Evolutionary conservation across 2,113 vertebrate genomes (phyloP).

Genomic region (Gobius niger): DNA sequence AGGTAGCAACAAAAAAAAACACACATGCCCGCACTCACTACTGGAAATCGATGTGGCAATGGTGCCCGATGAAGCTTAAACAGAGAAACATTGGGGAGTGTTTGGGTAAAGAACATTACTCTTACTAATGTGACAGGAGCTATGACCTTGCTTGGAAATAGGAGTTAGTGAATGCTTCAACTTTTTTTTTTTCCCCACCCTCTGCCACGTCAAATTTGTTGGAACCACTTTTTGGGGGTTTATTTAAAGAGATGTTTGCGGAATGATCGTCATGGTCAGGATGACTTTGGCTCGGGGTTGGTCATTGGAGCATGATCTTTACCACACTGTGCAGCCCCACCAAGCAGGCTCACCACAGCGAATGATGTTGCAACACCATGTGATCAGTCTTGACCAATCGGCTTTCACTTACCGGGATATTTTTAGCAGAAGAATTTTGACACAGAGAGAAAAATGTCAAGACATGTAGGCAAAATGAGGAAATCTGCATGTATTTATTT

Average conservation of each 20-base stretch:
- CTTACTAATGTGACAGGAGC: not conserved
- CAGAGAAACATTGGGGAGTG: not conserved
- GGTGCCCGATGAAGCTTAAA: not conserved
- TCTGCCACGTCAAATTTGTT: not conserved
- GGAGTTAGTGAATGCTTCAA: constrained; percentile 15
- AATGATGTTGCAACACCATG: not conserved
- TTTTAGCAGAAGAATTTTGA: not conserved
- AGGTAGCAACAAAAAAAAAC: constrained; percentile 9
- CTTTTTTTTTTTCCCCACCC: constrained; percentile 4
- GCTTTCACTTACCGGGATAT: not conserved
- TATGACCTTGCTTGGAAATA: constrained; percentile 18
- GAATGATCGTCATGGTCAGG: not conserved
- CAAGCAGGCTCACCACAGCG: not conserved
- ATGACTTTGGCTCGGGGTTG: not conserved
- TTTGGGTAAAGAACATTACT: constrained; percentile 7
- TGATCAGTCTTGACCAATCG: not conserved
- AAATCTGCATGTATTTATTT: no score
- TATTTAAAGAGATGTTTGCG: not conserved
- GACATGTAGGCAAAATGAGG: no score
- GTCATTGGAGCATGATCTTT: not conserved
- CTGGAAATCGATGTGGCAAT: not conserved
- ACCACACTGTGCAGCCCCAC: not conserved
- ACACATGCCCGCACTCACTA: not conserved
- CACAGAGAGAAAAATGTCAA: no score
- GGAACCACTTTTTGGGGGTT: not conserved